Percentiles rank a stretch among this genome's conserved stretches.
Evolutionary conservation across 2,888 invertebrate species (phyloP).

Genomic region (Bhutanitis thaidina): DNA sequence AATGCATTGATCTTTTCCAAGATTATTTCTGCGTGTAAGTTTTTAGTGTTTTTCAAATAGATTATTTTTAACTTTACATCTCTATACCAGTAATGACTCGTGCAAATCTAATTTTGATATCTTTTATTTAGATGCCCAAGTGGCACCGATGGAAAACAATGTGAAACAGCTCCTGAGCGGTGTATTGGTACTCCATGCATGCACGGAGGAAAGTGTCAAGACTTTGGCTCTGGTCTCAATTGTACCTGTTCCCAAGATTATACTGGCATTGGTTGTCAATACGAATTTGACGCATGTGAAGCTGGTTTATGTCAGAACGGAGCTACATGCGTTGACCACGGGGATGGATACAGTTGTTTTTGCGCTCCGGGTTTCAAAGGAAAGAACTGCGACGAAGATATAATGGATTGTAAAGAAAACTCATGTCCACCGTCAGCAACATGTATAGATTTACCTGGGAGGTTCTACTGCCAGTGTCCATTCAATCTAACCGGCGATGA

Average conservation of each 20-base stretch:
- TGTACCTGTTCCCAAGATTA: constrained; percentile 94
- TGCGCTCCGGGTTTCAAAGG: constrained; percentile 91
- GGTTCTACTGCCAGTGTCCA: constrained; percentile 97
- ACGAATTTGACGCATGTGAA: constrained; percentile 95
- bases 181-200: constrained; percentile 96
- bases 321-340: constrained; percentile 93
- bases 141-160: constrained; percentile 97
- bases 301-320: constrained; percentile 95
- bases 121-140: constrained; percentile 86
- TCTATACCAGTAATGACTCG: background rate
- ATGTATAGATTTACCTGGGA: constrained; percentile 93
- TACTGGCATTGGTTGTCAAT: constrained; percentile 94
- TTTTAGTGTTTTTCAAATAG: constrained; percentile 18
- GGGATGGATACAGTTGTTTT: constrained; percentile 90
- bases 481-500: constrained; percentile 98
- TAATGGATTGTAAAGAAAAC: constrained; percentile 94
- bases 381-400: constrained; percentile 94
- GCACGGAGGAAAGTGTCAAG: constrained; percentile 97
- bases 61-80: background rate
- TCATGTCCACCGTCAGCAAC: constrained; percentile 96
- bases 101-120: background rate
- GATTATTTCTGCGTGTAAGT: constrained; percentile 94
- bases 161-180: constrained; percentile 97
- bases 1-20: constrained; percentile 94
- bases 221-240: constrained; percentile 96